Evolutionary conservation across 2,888 invertebrate species (phyloP), one percentile per base, ranked within the genome.

Genomic region (Julus scandinavius): DNA sequence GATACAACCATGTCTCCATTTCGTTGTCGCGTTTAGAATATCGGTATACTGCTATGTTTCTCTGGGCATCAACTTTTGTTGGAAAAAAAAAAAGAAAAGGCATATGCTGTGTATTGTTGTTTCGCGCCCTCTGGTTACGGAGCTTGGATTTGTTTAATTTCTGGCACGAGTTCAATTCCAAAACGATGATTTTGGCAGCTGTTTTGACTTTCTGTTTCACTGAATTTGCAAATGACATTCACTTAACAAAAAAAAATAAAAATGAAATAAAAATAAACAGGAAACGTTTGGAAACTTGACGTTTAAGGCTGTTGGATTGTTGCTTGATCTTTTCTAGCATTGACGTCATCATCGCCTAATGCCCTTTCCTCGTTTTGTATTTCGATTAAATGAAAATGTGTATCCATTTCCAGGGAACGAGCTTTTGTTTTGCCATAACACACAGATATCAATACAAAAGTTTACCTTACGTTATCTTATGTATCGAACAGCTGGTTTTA

Each of bases 201-300:
- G 80, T 80, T 80, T 80, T 80, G 80, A 80, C 80, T 80, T 80
- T 80, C 38, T 80, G 80, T 80, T 80, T 80, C 80, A 80, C 80
- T 80, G 80, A 40, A 80, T 80, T 80, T 80, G 80, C 80, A 80
- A 80, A 80, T 80, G 80, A 80, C 80, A 80, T 80, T 80, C 80
- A 80, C 80, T 80, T 80, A 80, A 80, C 80, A 80, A 80, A 80
- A 45, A 80, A 80, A 80, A 29, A 72, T 29, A 72, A 72, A 72
- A 72, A 72, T 29, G 80, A 38, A 80, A 80, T 80, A 80, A 80
- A 80, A 80, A 80, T 80, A 80, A 80, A 80, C 80, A 72, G 80
- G 80, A 80, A 40, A 80, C 80, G 80, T 80, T 80, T 80, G 80
- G 29, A 80, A 80, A 80, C 29, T 80, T 80, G 80, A 80, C 80